Evolutionary conservation across 92 coral and sea anemone genomes (phyloP).

Genomic region (Phymanthus crucifer): DNA sequence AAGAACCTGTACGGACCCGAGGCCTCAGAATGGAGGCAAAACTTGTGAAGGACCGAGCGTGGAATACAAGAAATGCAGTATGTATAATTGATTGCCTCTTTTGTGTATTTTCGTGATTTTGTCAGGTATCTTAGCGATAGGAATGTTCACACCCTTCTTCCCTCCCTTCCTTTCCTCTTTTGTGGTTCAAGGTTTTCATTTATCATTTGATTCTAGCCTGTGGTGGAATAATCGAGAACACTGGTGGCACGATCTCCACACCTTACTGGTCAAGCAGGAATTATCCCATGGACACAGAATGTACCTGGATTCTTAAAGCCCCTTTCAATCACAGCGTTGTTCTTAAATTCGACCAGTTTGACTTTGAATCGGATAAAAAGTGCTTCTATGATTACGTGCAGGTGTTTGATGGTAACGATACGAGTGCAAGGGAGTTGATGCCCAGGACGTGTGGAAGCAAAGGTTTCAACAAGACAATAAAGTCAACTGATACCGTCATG

Average conservation of each 20-base stretch:
- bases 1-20: conserved; percentile 67
- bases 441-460: conserved; percentile 59
- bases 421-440: conserved; percentile 17
- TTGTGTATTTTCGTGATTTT: no score
- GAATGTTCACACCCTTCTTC: background rate
- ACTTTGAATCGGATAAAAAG: conserved; percentile 87
- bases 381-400: conserved; percentile 83
- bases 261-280: conserved; percentile 50
- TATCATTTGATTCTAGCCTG: conserved; percentile 47
- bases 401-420: conserved; percentile 54
- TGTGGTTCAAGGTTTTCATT: no score
- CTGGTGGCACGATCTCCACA: conserved; percentile 60
- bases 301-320: conserved; percentile 71
- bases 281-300: conserved; percentile 48
- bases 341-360: conserved; percentile 56
- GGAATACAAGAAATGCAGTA: conserved; percentile 71
- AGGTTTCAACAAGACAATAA: background rate
- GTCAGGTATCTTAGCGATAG: no score
- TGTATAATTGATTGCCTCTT: background rate
- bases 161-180: background rate
- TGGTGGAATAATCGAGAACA: background rate
- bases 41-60: conserved; percentile 46
- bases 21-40: conserved; percentile 49
- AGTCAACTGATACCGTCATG: conserved; percentile 57
- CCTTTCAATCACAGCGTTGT: conserved; percentile 71